Base-by-base conservation (phyloP, 2,113 vertebrate species). In the Haplochromis vanheusdeni region DNA sequence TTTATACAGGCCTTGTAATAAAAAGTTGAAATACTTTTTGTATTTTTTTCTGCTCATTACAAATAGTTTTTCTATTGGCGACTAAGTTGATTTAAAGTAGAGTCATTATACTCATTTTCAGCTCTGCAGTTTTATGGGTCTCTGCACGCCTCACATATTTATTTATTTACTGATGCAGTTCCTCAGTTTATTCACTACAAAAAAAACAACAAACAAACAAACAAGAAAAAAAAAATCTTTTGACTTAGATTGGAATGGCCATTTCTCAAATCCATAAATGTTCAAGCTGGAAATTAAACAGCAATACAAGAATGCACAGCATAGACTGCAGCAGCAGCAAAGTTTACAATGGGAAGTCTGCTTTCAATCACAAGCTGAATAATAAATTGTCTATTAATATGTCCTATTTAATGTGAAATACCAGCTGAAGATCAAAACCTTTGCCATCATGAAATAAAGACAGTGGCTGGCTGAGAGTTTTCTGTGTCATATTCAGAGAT, bases 221-320 rank as follows among this genome's bases (percentile, higher is more conserved):
- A 35, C 6, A n/a, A 62, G 3, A 2, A 62, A 62, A 17, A 62
- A 17, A 35, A 7, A n/a, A 1, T 16, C 1, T 73, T 45, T 47
- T 11, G 21, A 14, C 6, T 75, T 28, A 28, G 6, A 28, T 28
- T 28, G 26, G 3, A 75, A 75, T 11, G 23, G 14, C 23, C 21
- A 75, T 75, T 75, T 75, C 14, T 75, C 2, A 75, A 75, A 47
- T 28, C 23, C 8, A 10, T 47, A 4, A 16, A 28, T 70, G 35
- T 70, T 70, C 7, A 21, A 70, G 35, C 23, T 47, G 23, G 40
- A 28, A 28, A 28, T 42, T 42, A 42, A 73, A 42, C 3, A 14
- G 5, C n/a, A 68, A 28, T 5, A 28, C 2, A 26, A 28, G 21
- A 17, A 47, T 0, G 2, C 19, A 23, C 6, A 42, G 3, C n/a